Conservation (phyloP, 2,113 vertebrate genomes). For the Telmatochromis sp. region DNA sequence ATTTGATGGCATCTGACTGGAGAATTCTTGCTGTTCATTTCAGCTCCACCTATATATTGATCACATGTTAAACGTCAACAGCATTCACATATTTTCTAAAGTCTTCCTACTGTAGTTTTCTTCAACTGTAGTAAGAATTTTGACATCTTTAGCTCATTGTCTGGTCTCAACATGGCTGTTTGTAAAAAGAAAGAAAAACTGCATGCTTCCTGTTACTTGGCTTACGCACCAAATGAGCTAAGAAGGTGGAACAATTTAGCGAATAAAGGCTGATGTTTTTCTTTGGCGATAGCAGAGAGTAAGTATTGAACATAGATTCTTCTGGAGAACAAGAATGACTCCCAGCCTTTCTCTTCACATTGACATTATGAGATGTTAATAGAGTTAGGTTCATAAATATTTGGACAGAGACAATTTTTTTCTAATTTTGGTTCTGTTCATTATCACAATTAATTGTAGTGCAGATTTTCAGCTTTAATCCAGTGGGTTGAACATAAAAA, state of each 20-base stretch:
- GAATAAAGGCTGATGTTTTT: background rate
- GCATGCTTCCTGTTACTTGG: background rate
- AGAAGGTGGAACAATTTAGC: background rate
- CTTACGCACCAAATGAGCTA: background rate
- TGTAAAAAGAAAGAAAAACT: background rate
- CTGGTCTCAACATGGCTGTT: background rate
- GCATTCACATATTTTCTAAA: background rate
- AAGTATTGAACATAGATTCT: background rate
- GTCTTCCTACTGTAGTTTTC: background rate
- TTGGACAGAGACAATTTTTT: background rate
- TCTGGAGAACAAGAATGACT: background rate
- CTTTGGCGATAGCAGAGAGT: background rate
- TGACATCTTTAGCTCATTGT: background rate
- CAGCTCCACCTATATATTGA: background rate
- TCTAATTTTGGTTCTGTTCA: background rate
- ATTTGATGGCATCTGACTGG: background rate
- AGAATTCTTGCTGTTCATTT: background rate
- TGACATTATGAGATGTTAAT: background rate
- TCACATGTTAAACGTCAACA: background rate
- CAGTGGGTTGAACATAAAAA: background rate
- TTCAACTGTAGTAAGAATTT: background rate
- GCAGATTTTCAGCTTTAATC: rapidly evolving
- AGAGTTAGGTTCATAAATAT: rapidly evolving
- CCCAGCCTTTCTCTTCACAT: background rate
- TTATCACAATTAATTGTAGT: background rate